Conservation (phyloP, 2,888 invertebrate species). For the Tenthredo scrophulariae region DNA sequence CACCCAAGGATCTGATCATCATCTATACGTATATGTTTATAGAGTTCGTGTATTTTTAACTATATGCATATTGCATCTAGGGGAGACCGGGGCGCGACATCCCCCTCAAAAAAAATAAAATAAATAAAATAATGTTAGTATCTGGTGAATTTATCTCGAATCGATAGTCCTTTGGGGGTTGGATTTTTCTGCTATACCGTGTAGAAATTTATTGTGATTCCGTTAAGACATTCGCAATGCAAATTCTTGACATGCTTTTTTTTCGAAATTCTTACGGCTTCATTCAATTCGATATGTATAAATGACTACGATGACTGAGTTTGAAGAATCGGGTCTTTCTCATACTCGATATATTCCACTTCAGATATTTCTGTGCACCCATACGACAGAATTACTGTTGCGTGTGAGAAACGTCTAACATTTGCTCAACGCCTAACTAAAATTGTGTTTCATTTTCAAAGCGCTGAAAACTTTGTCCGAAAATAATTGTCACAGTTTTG, state of each 20-base stretch:
- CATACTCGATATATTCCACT: not conserved
- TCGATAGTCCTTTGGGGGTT: no score
- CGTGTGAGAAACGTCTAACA: not conserved
- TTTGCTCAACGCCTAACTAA: not conserved
- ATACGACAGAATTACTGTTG: not conserved
- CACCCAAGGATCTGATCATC: not conserved
- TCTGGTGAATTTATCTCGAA: no score
- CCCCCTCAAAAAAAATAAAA: no score
- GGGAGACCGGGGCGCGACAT: no score
- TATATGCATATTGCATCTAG: not conserved
- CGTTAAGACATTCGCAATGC: not conserved
- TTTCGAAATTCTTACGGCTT: not conserved
- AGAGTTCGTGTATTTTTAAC: not conserved
- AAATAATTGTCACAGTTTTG: no score
- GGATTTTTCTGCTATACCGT: not conserved
- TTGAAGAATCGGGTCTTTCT: not conserved
- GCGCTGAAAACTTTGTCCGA: no score
- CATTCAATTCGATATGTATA: not conserved
- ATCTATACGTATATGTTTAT: not conserved
- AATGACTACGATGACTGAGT: not conserved
- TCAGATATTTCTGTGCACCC: not conserved
- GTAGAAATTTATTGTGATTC: not conserved
- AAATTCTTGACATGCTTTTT: not conserved
- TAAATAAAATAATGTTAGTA: no score
- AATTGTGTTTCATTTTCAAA: no score